Base-by-base conservation (phyloP, 2,797 vertebrate species). In the Sphenodon punctatus region DNA sequence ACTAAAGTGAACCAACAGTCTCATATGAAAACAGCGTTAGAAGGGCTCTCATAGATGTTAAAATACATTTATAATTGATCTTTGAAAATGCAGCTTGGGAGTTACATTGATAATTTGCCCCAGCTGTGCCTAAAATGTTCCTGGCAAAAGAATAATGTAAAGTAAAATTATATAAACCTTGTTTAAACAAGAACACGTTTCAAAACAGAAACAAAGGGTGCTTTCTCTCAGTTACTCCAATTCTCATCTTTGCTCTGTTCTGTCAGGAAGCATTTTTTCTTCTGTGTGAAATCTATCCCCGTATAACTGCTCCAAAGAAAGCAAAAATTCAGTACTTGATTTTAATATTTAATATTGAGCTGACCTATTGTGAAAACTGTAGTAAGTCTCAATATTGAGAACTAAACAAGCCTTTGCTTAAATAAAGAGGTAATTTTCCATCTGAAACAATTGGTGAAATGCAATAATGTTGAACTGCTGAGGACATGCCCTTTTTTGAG, bases 81-180 rank as follows among this genome's bases (percentile, higher is more conserved):
- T 93, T 93, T 86, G 79, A 90, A 95, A 90, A 92, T 78, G 65
- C 61, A 92, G 75, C 94, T 95, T 94, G 80, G 36, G 95, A 95
- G 89, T 80, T 81, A 93, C 90, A 93, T 74, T 82, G 94, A 95
- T 95, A 94, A 95, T 92, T 94, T 88, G 94, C 92, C 88, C 91
- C 96, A 97, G 95, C 95, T 97, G 96, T 95, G 95, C 96, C 95
- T 95, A 96, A 97, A 96, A 94, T 85, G 89, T 89, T 93, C 90
- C 94, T 96, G 95, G 93, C 94, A 92, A 94, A 90, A 87, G 56
- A 90, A 92, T 92, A 95, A 95, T 96, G 93, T 94, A 95, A 95
- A 96, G 94, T 94, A 93, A 79, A 59, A 85, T 94, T 90, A 87
- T 75, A 92, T 90, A 92, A 92, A 90, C 51, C 25, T 43, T 88